Conservation (phyloP, 2,888 invertebrate genomes). For the Drosophila seclusa region DNA sequence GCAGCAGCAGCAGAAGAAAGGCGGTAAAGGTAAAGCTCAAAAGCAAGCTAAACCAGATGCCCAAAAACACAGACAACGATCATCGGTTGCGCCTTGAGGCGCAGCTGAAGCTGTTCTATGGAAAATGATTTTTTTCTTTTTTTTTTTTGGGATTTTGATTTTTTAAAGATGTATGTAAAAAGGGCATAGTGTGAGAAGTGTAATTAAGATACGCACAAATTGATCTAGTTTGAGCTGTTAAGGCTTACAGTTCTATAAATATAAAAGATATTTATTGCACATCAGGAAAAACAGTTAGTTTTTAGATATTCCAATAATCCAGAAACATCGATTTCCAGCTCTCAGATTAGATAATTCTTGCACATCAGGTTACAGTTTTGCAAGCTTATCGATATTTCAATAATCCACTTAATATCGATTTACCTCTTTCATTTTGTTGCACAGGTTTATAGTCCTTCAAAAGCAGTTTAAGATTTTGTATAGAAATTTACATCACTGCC, state of each 20-base stretch:
- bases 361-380: background rate
- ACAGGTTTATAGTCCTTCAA: too few relatives aligned
- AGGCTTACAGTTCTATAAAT: background rate
- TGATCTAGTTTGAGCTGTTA: background rate
- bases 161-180: background rate
- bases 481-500: background rate
- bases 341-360: background rate
- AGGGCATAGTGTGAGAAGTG: background rate
- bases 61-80: conserved; percentile 24
- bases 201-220: background rate
- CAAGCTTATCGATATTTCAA: background rate
- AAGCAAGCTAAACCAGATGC: conserved; percentile 38
- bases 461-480: background rate
- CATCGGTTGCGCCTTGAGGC: conserved; percentile 34
- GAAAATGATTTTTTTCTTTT: conserved; percentile 10
- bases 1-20: conserved; percentile 27
- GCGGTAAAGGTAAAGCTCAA: conserved; percentile 3
- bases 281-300: background rate
- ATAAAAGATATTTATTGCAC: background rate
- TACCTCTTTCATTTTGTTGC: too few relatives aligned
- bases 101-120: conserved; percentile 25
- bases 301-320: background rate
- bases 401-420: background rate
- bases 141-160: background rate
- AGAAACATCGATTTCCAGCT: background rate